Percentiles rank a stretch among this genome's conserved stretches.
phyloP scores from a whole-genome alignment of 1,140 invertebrate genomes.

The Ceratitis capitata region DNA sequence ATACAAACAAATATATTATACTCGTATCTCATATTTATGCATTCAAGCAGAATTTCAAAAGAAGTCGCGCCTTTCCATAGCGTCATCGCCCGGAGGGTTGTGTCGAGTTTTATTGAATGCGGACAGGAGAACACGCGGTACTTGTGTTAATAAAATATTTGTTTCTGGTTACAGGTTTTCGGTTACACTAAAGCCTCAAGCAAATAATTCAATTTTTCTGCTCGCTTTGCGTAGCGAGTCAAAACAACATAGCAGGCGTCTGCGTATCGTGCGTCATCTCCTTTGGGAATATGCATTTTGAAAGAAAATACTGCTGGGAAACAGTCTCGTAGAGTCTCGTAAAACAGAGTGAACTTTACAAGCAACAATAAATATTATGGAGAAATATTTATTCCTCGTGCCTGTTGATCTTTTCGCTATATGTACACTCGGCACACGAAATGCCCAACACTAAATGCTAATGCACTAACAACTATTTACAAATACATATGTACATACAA shows the following conservation, averaged over 20 bases:
- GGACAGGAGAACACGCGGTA: slow-evolving; percentile 3
- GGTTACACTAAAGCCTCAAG: slow-evolving; percentile 52
- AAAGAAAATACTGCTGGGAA: slow-evolving; percentile 44
- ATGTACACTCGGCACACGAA: not conserved
- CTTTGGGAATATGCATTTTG: slow-evolving; percentile 50
- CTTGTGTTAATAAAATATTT: slow-evolving; percentile 44
- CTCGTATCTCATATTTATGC: too few species aligned
- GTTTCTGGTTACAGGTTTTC: slow-evolving; percentile 46
- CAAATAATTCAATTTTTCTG: slow-evolving; percentile 65
- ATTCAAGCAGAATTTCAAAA: not conserved
- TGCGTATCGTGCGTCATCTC: slow-evolving; percentile 45
- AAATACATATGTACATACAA: not conserved
- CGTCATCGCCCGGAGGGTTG: not conserved
- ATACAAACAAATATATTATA: not conserved
- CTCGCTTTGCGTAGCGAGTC: slow-evolving; percentile 56
- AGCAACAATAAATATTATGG: slow-evolving; percentile 24
- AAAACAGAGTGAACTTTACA: too few species aligned
- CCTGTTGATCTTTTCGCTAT: slow-evolving; percentile 44
- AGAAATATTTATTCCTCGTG: slow-evolving; percentile 62
- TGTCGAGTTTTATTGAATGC: slow-evolving; percentile 35
- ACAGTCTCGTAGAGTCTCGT: not conserved
- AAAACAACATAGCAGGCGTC: slow-evolving; percentile 21
- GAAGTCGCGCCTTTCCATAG: not conserved
- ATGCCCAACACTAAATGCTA: not conserved
- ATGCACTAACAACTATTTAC: not conserved